These are phyloP conservation scores for Hydrotaea cyrtoneurina DNA, from an alignment of 2,888 invertebrate genomes.

Conservation along the genomic window DNA sequence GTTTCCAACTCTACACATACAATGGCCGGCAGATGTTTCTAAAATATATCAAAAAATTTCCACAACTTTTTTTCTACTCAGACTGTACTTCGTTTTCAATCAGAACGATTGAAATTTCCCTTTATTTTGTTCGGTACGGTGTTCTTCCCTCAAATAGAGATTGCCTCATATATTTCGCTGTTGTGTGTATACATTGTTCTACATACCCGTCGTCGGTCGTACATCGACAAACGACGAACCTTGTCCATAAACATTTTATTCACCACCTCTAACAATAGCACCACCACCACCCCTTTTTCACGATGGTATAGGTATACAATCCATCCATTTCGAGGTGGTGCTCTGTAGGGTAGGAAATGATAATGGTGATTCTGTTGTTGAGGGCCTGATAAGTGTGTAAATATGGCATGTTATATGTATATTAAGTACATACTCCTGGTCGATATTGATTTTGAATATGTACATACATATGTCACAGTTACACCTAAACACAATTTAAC, in stretches of 20 bases:
- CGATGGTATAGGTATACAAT: not conserved
- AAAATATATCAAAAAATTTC: not conserved
- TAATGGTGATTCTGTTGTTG: constrained; percentile 19
- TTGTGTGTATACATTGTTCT: no score
- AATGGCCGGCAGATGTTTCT: constrained; percentile 41
- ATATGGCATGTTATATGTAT: constrained; percentile 1
- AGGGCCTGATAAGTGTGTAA: constrained; percentile 8
- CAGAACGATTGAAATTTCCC: constrained; percentile 39
- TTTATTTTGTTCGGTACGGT: constrained; percentile 34
- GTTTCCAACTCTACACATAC: constrained; percentile 36
- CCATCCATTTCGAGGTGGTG: not conserved
- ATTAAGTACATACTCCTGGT: not conserved
- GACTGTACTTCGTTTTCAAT: constrained; percentile 40
- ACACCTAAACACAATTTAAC: not conserved
- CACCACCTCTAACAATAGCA: not conserved
- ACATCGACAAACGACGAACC: not conserved
- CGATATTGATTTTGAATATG: not conserved
- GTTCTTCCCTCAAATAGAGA: not conserved
- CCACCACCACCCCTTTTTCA: constrained; percentile 14
- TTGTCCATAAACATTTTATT: constrained; percentile 4
- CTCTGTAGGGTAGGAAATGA: constrained; percentile 9
- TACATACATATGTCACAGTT: not conserved
- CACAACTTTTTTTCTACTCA: constrained; percentile 35
- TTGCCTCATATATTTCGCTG: not conserved
- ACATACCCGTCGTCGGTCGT: no score